Evolutionary conservation across 2,888 invertebrate species (phyloP).

Genomic region (Temnothorax rugatulus): DNA sequence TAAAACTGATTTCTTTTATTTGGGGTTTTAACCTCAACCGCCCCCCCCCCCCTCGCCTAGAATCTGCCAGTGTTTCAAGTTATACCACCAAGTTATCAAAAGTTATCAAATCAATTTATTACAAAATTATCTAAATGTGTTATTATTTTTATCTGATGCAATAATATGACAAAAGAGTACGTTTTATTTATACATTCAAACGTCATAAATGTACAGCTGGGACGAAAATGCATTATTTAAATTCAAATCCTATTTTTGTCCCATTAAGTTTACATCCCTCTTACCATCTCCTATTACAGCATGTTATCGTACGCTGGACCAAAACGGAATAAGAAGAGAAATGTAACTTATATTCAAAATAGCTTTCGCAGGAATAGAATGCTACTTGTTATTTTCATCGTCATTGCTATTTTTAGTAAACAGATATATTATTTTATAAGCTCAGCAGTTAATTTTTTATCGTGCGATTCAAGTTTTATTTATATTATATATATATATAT

Average conservation of each 20-base stretch:
- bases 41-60: too few relatives aligned
- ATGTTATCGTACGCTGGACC: conserved; percentile 25
- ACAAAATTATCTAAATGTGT: conserved; percentile 31
- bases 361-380: conserved; percentile 29
- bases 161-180: not conserved
- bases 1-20: too few relatives aligned
- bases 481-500: not conserved
- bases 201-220: not conserved
- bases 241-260: conserved; percentile 26
- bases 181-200: not conserved
- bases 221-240: conserved; percentile 14
- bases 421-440: conserved; percentile 7
- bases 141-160: not conserved
- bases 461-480: not conserved
- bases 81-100: too few relatives aligned
- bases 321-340: conserved; percentile 37
- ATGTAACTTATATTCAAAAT: conserved; percentile 20
- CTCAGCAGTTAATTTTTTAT: not conserved
- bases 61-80: too few relatives aligned
- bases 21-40: too few relatives aligned
- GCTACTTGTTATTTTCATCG: conserved; percentile 5
- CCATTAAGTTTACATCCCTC: conserved; percentile 32
- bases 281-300: conserved; percentile 34
- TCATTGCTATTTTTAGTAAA: conserved; percentile 16
- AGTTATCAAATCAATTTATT: not conserved